These are phyloP conservation scores for Pissodes strobi DNA, from an alignment of 1,140 invertebrate species.

Conservation along the genomic window DNA sequence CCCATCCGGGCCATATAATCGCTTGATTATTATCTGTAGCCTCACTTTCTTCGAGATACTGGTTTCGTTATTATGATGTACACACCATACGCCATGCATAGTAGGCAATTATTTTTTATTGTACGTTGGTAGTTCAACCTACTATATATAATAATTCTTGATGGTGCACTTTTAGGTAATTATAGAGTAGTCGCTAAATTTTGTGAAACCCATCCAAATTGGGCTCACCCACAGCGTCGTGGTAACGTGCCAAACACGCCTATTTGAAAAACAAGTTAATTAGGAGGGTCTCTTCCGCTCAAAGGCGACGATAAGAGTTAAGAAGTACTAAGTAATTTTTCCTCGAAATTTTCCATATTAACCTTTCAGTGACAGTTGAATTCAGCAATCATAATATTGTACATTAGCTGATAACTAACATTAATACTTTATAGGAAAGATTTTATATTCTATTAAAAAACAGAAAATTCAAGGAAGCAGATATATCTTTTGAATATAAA, in stretches of 20 bases:
- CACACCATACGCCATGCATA: constrained; percentile 3
- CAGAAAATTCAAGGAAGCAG: too few relatives aligned
- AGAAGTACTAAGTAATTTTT: too few relatives aligned
- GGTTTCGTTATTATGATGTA: constrained; percentile 1
- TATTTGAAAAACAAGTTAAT: constrained; percentile 6
- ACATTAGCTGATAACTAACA: too few relatives aligned
- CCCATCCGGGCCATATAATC: constrained; percentile 6
- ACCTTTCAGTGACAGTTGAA: too few relatives aligned
- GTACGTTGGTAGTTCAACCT: constrained; percentile 1
- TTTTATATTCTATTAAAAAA: too few relatives aligned
- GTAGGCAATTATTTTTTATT: constrained; percentile 6
- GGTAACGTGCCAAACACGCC: constrained; percentile 5
- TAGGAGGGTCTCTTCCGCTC: too few relatives aligned
- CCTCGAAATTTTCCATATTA: too few relatives aligned
- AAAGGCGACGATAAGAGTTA: too few relatives aligned
- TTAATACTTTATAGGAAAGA: too few relatives aligned
- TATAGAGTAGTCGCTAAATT: constrained; percentile 5
- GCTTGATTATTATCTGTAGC: not conserved
- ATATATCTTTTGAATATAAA: too few relatives aligned
- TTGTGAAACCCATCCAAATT: constrained; percentile 6
- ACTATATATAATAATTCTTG: not conserved
- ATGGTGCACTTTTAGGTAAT: not conserved
- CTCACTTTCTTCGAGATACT: constrained; percentile 2
- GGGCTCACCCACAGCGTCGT: constrained; percentile 3
- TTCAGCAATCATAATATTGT: too few relatives aligned